Percentiles rank a stretch among this genome's conserved stretches.
Conservation (phyloP, 2,888 invertebrate species). For the Megalurothrips usitatus region DNA sequence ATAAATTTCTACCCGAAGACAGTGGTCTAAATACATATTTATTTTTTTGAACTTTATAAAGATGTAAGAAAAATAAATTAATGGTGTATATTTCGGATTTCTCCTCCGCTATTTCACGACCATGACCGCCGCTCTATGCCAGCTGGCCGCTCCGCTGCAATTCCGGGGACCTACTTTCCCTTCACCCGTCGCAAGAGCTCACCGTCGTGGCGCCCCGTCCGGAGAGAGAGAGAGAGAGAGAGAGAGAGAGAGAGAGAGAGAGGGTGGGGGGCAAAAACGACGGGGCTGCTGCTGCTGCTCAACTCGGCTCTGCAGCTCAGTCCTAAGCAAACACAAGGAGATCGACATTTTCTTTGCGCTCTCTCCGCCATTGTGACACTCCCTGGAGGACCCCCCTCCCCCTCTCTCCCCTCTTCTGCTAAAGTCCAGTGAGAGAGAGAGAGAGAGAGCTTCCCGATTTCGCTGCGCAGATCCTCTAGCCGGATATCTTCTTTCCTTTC, state of each 20-base stretch:
- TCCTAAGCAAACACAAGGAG: conserved; percentile 26
- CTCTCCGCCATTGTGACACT: conserved; percentile 18
- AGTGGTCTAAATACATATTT: too few species aligned
- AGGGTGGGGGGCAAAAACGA: not conserved
- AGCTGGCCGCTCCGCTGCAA: too few species aligned
- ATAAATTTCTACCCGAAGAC: too few species aligned
- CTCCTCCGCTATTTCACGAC: too few species aligned
- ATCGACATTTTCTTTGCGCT: conserved; percentile 23
- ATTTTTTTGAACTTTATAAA: too few species aligned
- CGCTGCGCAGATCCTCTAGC: not conserved
- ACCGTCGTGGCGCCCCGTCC: not conserved
- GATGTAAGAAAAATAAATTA: too few species aligned
- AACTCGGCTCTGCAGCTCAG: not conserved
- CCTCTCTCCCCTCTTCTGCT: not conserved
- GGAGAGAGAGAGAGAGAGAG: not conserved
- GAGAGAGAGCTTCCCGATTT: not conserved
- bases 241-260: not conserved
- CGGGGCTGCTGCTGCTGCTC: not conserved
- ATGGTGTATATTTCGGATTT: too few species aligned
- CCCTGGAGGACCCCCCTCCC: not conserved
- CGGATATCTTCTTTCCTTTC: not conserved
- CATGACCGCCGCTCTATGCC: too few species aligned
- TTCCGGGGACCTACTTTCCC: too few species aligned
- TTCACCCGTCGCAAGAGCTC: too few species aligned
- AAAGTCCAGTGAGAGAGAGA: too few species aligned